Conservation (phyloP, 2,888 invertebrate genomes). For the Acronicta alni region DNA sequence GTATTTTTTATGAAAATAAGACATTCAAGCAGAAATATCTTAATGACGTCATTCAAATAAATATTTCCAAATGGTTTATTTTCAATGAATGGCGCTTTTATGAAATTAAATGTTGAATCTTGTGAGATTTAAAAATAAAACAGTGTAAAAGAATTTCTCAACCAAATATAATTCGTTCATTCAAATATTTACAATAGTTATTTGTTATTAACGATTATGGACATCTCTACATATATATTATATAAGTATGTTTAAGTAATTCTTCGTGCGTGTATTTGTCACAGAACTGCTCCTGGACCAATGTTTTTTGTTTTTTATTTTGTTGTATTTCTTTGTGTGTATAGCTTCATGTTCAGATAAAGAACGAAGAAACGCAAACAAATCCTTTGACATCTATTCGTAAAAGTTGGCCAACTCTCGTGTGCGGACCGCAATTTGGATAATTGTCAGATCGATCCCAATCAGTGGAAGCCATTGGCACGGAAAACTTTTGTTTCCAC, state of each 20-base stretch:
- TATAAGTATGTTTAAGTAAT: no score
- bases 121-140: constrained; percentile 6
- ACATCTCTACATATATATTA: no score
- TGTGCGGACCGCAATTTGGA: constrained; percentile 9
- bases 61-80: constrained; percentile 33
- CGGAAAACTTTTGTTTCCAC: constrained; percentile 38
- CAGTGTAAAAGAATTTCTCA: not conserved
- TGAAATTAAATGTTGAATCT: constrained; percentile 20
- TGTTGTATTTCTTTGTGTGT: no score
- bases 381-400: no score
- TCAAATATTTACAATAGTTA: no score
- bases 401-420: not conserved
- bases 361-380: no score
- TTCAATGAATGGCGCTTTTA: constrained; percentile 34
- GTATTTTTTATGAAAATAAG: not conserved
- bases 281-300: no score
- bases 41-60: constrained; percentile 18
- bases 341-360: no score
- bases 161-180: not conserved
- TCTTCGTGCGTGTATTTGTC: no score
- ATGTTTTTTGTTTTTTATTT: no score
- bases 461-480: constrained; percentile 27
- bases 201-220: no score
- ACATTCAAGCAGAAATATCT: not conserved
- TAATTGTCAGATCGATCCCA: constrained; percentile 38